Evolutionary conservation across 2,797 vertebrate species (phyloP).

Genomic region (Craterocephalus amniculus): DNA sequence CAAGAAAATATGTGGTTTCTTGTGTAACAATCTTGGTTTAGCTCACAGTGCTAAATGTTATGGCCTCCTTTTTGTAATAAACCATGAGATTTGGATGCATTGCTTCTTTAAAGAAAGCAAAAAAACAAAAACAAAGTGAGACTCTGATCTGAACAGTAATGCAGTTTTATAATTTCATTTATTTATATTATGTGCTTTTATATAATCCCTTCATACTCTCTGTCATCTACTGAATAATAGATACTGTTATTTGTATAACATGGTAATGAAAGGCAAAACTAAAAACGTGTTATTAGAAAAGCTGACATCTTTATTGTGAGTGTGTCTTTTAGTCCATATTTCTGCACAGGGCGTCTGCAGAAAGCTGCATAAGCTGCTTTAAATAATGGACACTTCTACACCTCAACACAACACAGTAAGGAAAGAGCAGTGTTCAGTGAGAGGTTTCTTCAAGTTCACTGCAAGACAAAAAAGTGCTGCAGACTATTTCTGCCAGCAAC

Average conservation of each 20-base stretch:
- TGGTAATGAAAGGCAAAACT: background rate
- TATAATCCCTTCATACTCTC: background rate
- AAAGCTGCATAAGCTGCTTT: too few species aligned
- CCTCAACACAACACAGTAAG: too few species aligned
- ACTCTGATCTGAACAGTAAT: background rate
- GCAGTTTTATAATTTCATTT: background rate
- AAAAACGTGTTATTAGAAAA: background rate
- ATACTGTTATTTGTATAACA: background rate
- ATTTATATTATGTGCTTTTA: background rate
- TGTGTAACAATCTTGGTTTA: slow-evolving; percentile 1
- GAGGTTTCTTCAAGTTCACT: too few species aligned
- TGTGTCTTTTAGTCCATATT: too few species aligned
- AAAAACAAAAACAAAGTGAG: background rate
- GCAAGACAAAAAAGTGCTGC: too few species aligned
- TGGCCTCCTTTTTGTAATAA: background rate
- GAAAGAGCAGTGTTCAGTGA: too few species aligned
- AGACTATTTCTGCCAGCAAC: too few species aligned
- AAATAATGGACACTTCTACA: too few species aligned
- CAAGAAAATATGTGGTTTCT: slow-evolving; percentile 15
- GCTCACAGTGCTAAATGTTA: background rate
- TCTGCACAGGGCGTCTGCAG: too few species aligned
- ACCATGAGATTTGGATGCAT: background rate
- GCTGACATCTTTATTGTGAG: too few species aligned
- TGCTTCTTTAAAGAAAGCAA: background rate
- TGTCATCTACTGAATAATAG: background rate